phyloP scores from a whole-genome alignment of 2,888 invertebrate genomes.

The Xestobium rufovillosum region DNA sequence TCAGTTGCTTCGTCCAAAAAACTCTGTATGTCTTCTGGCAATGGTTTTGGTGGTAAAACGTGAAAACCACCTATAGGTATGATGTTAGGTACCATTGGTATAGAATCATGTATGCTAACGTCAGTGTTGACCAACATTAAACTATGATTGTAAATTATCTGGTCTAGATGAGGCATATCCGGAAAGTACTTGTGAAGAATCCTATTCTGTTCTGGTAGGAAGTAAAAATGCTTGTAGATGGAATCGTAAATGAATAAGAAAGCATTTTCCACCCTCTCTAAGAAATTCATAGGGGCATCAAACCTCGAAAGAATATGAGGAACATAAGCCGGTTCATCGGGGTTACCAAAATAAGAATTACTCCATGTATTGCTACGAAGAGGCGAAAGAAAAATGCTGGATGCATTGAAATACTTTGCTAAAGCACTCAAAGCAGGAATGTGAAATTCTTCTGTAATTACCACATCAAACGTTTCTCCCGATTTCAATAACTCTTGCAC shows the following conservation, averaged over 20 bases:
- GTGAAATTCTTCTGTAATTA: no score
- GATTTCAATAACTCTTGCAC: slow-evolving; percentile 32
- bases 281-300: slow-evolving; percentile 46
- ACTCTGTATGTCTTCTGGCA: slow-evolving; percentile 43
- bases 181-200: slow-evolving; percentile 28
- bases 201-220: slow-evolving; percentile 22
- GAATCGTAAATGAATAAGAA: slow-evolving; percentile 24
- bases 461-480: no score
- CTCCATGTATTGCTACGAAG: no score
- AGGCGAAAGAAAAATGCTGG: no score
- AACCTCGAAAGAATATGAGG: slow-evolving; percentile 38
- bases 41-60: slow-evolving; percentile 26
- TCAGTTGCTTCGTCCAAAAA: slow-evolving; percentile 47
- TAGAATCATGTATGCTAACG: slow-evolving; percentile 45
- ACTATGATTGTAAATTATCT: slow-evolving; percentile 30
- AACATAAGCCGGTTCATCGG: no score
- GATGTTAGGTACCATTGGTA: slow-evolving; percentile 49
- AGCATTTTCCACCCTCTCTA: slow-evolving; percentile 48
- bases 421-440: no score
- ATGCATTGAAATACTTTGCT: no score
- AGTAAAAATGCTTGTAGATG: slow-evolving; percentile 12
- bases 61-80: slow-evolving; percentile 53
- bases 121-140: slow-evolving; percentile 39
- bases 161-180: slow-evolving; percentile 25
- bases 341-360: no score